Evolutionary conservation across 2,797 vertebrate genomes (phyloP).

Genomic region (Morelia viridis): DNA sequence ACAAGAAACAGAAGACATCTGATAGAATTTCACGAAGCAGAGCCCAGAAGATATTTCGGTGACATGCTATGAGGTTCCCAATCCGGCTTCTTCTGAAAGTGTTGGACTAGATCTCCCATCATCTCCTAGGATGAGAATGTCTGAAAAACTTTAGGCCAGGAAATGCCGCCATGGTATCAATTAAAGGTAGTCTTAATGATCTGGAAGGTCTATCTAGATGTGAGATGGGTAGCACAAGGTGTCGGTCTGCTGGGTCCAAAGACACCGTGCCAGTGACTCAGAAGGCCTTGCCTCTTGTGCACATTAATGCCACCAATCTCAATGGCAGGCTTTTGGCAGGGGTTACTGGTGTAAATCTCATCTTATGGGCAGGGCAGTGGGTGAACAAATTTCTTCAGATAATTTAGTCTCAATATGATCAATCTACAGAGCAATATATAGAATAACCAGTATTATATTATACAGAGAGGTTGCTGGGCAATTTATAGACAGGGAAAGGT

Average conservation of each 20-base stretch:
- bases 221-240: too few species aligned
- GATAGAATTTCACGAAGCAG: neutral
- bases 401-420: neutral
- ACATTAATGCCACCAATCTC: neutral
- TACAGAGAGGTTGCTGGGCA: too few species aligned
- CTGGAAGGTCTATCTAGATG: neutral
- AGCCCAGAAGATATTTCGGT: neutral
- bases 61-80: neutral
- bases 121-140: neutral
- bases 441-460: too few species aligned
- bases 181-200: neutral
- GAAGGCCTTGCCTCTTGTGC: neutral
- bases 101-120: neutral
- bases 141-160: neutral
- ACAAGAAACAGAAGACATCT: neutral
- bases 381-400: neutral
- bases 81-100: neutral
- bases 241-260: neutral
- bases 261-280: neutral
- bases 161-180: neutral
- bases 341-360: neutral
- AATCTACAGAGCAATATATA: neutral
- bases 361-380: neutral
- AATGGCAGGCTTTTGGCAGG: neutral
- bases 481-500: neutral